These are phyloP conservation scores for Amphimallon solstitiale DNA, from an alignment of 2,888 invertebrate genomes.

Conservation along the genomic window DNA sequence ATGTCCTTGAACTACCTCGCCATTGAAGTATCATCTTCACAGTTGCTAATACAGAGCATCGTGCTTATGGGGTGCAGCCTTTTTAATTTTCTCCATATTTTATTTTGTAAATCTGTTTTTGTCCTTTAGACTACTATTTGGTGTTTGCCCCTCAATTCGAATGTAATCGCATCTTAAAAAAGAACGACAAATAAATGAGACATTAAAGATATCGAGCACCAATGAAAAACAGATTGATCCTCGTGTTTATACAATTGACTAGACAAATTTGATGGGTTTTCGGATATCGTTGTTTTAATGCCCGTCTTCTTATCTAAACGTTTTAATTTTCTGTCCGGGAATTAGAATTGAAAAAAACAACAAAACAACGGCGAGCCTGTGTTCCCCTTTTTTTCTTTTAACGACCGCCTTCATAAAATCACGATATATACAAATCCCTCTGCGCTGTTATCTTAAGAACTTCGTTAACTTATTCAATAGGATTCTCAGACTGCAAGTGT, in stretches of 20 bases:
- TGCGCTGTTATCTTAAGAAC: conserved; percentile 25
- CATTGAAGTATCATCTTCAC: too few relatives aligned
- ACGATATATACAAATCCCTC: conserved; percentile 18
- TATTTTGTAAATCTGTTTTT: too few relatives aligned
- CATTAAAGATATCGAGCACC: conserved; percentile 14
- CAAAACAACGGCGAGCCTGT: conserved; percentile 13
- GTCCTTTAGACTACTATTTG: too few relatives aligned
- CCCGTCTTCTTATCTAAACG: conserved; percentile 17
- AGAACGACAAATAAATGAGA: conserved; percentile 7
- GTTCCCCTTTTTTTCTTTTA: conserved; percentile 1
- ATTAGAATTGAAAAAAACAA: neutral
- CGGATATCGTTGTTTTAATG: conserved; percentile 28
- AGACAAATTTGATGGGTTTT: conserved; percentile 27
- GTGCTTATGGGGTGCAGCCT: too few relatives aligned
- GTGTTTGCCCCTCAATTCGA: too few relatives aligned
- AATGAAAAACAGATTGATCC: conserved; percentile 6
- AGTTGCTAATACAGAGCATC: too few relatives aligned
- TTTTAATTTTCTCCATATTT: too few relatives aligned
- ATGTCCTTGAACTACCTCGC: too few relatives aligned
- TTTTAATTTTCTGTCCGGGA: conserved; percentile 12
- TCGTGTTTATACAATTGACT: conserved; percentile 23
- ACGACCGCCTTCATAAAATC: conserved; percentile 25
- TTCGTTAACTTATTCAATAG: conserved; percentile 6
- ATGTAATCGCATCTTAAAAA: too few relatives aligned
- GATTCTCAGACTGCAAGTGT: neutral